Evolutionary conservation across 2,113 vertebrate genomes (phyloP), one percentile per base, ranked within the genome.

Genomic region (Euleptes europaea): DNA sequence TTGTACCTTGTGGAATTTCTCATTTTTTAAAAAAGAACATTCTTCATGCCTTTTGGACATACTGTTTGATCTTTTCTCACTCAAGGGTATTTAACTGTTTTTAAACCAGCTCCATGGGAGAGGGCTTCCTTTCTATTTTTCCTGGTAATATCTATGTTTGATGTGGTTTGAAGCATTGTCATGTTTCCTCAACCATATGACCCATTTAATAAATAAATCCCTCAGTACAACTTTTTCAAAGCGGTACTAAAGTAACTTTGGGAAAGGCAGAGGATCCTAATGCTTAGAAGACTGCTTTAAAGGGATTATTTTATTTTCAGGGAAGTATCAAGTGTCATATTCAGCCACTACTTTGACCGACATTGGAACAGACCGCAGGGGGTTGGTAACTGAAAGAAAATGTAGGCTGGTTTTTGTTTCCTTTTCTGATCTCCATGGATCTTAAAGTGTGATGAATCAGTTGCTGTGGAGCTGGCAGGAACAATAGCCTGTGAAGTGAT

Each of bases 151-250:
- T 76, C 8, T 78, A 78, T 76, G 23, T 85, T 85, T 79, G 26
- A 69, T 35, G 4, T 54, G 14, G 33, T 51, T 87, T 84, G 35
- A 75, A 54, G 47, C 1, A 17, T 40, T 84, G 33, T 44, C 71
- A 19, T 70, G 57, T 75, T 65, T 12, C 54, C 40, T 76, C 1
- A 6, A 7, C 69, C 47, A 49, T 88, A 78, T 23, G 0, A 80
- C 69, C 2, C 8, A 67, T 72, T 81, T 76, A 75, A 69, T 51
- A 11, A 91, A 78, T 40, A 84, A 88, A 81, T 83, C 1, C 6
- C 4, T 71, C 7, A 31, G 2, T 10, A 60, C 38, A 74, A 12
- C 35, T 47, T 79, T 85, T 86, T 65, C 26, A 86, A 60, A 82
- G 8, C 38, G 15, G 9, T 69, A 54, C 31, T 73, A 42, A 85